phyloP scores from a whole-genome alignment of 2,888 invertebrate genomes.

The Trissolcus japonicus region DNA sequence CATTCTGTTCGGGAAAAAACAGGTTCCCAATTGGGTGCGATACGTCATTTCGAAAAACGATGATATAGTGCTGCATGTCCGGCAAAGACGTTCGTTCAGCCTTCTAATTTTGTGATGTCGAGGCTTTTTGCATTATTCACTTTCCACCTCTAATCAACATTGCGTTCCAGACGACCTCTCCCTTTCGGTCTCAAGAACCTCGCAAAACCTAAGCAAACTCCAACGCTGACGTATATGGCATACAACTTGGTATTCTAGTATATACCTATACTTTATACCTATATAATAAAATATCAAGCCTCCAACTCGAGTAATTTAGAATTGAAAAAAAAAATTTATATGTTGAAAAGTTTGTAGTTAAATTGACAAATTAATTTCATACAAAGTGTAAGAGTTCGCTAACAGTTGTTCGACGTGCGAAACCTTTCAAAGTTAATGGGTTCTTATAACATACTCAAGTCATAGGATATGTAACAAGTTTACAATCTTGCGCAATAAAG shows the following conservation, averaged over 20 bases:
- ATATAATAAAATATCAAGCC: no score
- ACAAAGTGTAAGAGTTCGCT: not conserved
- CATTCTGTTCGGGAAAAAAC: not conserved
- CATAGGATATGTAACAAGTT: conserved; percentile 10
- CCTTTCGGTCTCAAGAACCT: not conserved
- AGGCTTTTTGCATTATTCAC: conserved; percentile 3
- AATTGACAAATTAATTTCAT: no score
- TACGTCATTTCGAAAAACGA: conserved; percentile 20
- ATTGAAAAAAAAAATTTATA: no score
- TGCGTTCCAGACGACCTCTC: conserved; percentile 3
- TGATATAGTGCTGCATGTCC: conserved; percentile 1
- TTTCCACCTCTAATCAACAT: conserved; percentile 25
- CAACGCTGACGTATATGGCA: conserved; percentile 8
- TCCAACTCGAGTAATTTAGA: no score
- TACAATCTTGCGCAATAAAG: conserved; percentile 1
- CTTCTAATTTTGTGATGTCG: conserved; percentile 32
- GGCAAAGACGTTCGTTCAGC: conserved; percentile 5
- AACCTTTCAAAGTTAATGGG: not conserved
- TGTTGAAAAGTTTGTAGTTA: no score
- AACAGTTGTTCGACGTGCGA: conserved; percentile 1
- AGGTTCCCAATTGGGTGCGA: not conserved
- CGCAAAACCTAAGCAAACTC: conserved; percentile 17
- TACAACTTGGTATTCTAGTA: not conserved
- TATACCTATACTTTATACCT: no score
- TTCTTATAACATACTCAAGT: conserved; percentile 1